These are phyloP conservation scores for Drosophila affinis DNA, from an alignment of 2,888 invertebrate species.

Conservation along the genomic window DNA sequence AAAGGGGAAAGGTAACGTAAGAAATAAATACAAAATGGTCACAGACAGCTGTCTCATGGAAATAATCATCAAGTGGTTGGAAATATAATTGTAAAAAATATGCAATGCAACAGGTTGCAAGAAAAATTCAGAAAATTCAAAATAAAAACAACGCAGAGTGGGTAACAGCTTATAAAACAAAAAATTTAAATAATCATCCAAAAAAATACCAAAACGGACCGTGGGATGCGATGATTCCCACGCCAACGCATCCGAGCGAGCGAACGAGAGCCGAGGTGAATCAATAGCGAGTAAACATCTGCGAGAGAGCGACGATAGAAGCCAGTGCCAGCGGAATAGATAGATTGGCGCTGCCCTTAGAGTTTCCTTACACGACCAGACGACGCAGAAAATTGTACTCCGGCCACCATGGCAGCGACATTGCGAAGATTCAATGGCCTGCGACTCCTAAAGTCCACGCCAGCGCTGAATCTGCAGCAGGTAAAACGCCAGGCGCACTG, in stretches of 20 bases:
- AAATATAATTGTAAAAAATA: not conserved
- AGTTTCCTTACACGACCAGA: constrained; percentile 76
- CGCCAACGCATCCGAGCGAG: not conserved
- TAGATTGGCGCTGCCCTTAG: constrained; percentile 75
- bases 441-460: constrained; percentile 91
- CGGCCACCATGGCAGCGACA: constrained; percentile 93
- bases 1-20: not conserved
- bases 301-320: constrained; percentile 26
- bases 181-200: not conserved
- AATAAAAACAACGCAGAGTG: not conserved
- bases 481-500: constrained; percentile 78
- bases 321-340: constrained; percentile 67
- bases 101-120: not conserved
- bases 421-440: constrained; percentile 94
- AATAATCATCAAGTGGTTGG: not conserved
- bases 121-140: not conserved
- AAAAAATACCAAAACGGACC: constrained; percentile 10
- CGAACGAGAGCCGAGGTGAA: constrained; percentile 54
- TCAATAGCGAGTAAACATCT: constrained; percentile 2
- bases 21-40: not conserved
- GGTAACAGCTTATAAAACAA: no score
- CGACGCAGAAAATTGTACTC: constrained; percentile 79
- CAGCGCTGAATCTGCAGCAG: constrained; percentile 88
- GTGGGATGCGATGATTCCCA: not conserved
- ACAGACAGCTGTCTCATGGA: not conserved